Conservation (phyloP, 37 sponge, comb jelly and placozoan genomes). For the Tethya wilhelma region DNA sequence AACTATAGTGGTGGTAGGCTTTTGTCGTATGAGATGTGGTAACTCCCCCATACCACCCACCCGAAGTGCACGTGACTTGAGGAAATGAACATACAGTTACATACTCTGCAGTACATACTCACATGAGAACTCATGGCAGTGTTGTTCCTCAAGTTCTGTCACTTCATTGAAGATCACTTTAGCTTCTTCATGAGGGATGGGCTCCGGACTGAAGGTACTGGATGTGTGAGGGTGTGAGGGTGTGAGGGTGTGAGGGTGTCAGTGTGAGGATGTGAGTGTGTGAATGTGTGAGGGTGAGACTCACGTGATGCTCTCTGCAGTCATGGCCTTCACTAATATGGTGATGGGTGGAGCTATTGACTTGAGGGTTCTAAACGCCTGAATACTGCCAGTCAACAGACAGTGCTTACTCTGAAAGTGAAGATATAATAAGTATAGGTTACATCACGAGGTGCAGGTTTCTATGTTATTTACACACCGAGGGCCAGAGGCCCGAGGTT, state of each 20-base stretch:
- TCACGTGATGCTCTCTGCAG: constrained; percentile 79
- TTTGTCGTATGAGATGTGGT: too few species aligned
- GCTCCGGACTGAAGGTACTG: constrained; percentile 70
- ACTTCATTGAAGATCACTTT: constrained; percentile 36
- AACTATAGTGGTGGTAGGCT: too few species aligned
- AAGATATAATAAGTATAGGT: too few species aligned
- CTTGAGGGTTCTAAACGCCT: constrained; percentile 47
- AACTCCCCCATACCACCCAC: too few species aligned
- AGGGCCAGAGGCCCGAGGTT: too few species aligned
- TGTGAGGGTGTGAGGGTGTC: background rate
- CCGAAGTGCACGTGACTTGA: too few species aligned
- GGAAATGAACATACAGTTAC: too few species aligned
- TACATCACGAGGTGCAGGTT: too few species aligned
- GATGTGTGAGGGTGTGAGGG: constrained; percentile 3
- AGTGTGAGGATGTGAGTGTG: background rate
- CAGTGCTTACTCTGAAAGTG: constrained; percentile 53
- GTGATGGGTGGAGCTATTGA: constrained; percentile 61
- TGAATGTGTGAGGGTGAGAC: background rate
- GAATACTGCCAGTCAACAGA: constrained; percentile 34
- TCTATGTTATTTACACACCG: too few species aligned
- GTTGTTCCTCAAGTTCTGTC: constrained; percentile 30
- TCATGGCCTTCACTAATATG: constrained; percentile 69
- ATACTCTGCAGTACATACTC: too few species aligned
- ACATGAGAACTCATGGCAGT: constrained; percentile 68
- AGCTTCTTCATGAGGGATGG: constrained; percentile 30